Percentiles rank a stretch among this genome's conserved stretches.
These are phyloP conservation scores for Siderastrea siderea DNA, from an alignment of 92 coral and sea anemone species.

Conservation along the genomic window DNA sequence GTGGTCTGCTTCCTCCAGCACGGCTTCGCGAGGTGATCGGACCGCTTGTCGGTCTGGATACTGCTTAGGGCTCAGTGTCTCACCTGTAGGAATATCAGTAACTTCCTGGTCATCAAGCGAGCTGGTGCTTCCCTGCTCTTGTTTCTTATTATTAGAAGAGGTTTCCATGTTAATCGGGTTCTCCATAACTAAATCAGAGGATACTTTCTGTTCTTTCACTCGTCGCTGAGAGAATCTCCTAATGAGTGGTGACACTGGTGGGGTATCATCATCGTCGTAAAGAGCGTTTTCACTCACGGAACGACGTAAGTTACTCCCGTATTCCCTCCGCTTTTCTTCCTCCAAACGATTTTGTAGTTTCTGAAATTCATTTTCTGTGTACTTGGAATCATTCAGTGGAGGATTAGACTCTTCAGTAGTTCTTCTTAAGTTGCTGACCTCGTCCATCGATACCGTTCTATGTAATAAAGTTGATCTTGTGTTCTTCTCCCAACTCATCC, in stretches of 20 bases:
- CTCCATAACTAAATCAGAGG: constrained; percentile 75
- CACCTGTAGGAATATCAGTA: neutral
- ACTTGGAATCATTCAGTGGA: neutral
- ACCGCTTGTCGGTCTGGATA: constrained; percentile 17
- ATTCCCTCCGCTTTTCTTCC: neutral
- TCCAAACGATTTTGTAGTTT: neutral
- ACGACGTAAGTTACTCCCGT: constrained; percentile 12
- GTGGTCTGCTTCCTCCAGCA: constrained; percentile 77
- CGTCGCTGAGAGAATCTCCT: constrained; percentile 21
- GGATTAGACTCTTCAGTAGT: neutral
- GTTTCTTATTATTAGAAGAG: neutral
- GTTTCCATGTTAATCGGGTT: constrained; percentile 52
- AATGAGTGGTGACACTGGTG: constrained; percentile 9
- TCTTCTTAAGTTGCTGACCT: constrained; percentile 17
- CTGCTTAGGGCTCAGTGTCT: neutral
- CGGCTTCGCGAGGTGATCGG: constrained; percentile 44
- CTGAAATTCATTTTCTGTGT: neutral
- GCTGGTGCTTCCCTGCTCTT: neutral
- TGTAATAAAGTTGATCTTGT: neutral
- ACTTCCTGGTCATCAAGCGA: neutral
- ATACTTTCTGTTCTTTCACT: constrained; percentile 3
- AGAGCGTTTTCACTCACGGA: constrained; percentile 36
- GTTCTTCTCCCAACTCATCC: neutral
- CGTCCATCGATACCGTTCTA: constrained; percentile 33
- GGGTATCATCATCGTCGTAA: neutral